A percentile compares a stretch with the other conserved stretches of the same genome.
Conservation (phyloP, 2,888 invertebrate species). For the Nymphalis polychloros region DNA sequence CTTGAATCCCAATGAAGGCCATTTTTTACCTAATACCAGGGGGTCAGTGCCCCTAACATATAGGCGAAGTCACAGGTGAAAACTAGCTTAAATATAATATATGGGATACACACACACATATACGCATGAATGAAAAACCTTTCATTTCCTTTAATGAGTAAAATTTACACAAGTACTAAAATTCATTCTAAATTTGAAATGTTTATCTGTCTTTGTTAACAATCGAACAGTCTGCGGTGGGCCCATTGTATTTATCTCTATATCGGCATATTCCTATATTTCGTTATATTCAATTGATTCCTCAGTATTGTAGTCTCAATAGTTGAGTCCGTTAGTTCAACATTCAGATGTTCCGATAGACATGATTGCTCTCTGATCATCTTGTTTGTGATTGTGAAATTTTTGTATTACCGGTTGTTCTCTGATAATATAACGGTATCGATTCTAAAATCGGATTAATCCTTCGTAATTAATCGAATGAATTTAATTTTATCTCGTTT, state of each 20-base stretch:
- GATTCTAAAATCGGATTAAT: not conserved
- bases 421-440: slow-evolving; percentile 26
- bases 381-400: slow-evolving; percentile 59
- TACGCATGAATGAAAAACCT: not conserved
- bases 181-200: not conserved
- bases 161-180: not conserved
- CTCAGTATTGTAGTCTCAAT: slow-evolving; percentile 44
- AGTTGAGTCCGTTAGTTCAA: slow-evolving; percentile 46
- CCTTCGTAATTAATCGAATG: slow-evolving; percentile 1
- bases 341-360: slow-evolving; percentile 59
- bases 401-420: slow-evolving; percentile 39
- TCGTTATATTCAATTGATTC: slow-evolving; percentile 50
- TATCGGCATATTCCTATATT: slow-evolving; percentile 40
- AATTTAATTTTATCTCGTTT: not conserved
- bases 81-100: too few species aligned
- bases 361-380: slow-evolving; percentile 56
- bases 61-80: too few species aligned
- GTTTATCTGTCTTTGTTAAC: slow-evolving; percentile 23
- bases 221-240: slow-evolving; percentile 36
- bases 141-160: not conserved
- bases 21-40: too few species aligned
- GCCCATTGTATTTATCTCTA: slow-evolving; percentile 39
- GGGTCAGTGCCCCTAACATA: too few species aligned
- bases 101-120: not conserved
- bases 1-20: too few species aligned